Conservation (phyloP, 1,140 invertebrate genomes). For the Nautilus pompilius region DNA sequence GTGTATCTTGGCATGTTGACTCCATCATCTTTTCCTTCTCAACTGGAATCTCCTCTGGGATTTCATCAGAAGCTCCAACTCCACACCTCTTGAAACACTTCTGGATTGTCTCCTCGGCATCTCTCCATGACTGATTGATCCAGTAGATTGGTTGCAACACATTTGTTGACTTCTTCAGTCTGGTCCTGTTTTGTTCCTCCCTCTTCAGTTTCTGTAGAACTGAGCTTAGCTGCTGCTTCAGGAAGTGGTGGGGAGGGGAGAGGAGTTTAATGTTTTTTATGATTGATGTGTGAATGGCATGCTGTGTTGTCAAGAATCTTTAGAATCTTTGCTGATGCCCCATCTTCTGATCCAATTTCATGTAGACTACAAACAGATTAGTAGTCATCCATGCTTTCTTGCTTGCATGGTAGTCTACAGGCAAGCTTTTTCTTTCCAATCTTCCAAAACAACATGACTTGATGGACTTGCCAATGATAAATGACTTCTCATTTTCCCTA, state of each 20-base stretch:
- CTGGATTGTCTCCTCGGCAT: no score
- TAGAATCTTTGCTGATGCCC: conserved; percentile 11
- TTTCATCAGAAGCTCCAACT: no score
- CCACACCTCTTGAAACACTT: no score
- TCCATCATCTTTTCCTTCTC: no score
- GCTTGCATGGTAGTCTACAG: conserved; percentile 1
- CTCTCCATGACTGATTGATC: no score
- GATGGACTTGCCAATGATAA: neutral
- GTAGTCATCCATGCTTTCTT: conserved; percentile 7
- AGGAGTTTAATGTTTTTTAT: conserved; percentile 7
- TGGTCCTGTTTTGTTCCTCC: no score
- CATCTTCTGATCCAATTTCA: conserved; percentile 13
- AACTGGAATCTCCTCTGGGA: no score
- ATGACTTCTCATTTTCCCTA: neutral
- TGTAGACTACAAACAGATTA: conserved; percentile 6
- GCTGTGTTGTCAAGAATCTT: conserved; percentile 11
- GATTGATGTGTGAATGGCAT: neutral
- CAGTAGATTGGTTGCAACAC: no score
- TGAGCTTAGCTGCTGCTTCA: no score
- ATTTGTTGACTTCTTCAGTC: no score
- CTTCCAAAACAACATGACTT: neutral
- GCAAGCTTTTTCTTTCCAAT: neutral
- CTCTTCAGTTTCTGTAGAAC: no score
- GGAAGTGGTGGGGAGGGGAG: conserved; percentile 13
- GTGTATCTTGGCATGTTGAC: no score